A percentile compares a stretch with the other conserved stretches of the same genome.
These are phyloP conservation scores for Epinotia ramella DNA, from an alignment of 2,888 invertebrate species.

Conservation along the genomic window DNA sequence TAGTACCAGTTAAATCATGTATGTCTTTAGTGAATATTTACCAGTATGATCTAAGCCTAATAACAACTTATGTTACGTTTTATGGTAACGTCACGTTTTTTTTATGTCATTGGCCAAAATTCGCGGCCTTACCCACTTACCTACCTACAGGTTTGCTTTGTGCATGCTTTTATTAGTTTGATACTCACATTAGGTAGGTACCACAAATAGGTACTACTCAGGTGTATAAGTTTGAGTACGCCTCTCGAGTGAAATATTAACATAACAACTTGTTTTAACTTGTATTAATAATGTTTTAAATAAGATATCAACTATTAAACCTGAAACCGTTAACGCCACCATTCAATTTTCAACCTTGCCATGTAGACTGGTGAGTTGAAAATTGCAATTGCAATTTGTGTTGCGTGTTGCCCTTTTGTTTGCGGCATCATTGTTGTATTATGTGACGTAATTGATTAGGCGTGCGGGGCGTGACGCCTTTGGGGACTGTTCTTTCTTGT, in stretches of 20 bases:
- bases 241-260: background rate
- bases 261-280: background rate
- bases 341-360: background rate
- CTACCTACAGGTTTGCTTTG: too few relatives aligned
- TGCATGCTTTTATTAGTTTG: too few relatives aligned
- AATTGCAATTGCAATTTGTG: background rate
- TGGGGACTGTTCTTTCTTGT: constrained; percentile 42
- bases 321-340: background rate
- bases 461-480: constrained; percentile 37
- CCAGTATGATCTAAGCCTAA: too few relatives aligned
- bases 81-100: too few relatives aligned
- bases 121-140: too few relatives aligned
- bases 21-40: too few relatives aligned
- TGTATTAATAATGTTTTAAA: background rate
- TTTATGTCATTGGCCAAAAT: too few relatives aligned
- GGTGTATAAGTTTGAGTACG: background rate
- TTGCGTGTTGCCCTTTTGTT: constrained; percentile 22
- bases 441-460: constrained; percentile 43
- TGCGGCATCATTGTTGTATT: constrained; percentile 26
- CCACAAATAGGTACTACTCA: too few relatives aligned
- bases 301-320: background rate
- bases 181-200: too few relatives aligned
- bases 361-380: background rate
- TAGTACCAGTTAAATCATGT: too few relatives aligned
- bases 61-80: too few relatives aligned